Percentiles rank a stretch among this genome's conserved stretches.
phyloP scores from a whole-genome alignment of 2,888 invertebrate species.

The Lasioglossum marginatum region DNA sequence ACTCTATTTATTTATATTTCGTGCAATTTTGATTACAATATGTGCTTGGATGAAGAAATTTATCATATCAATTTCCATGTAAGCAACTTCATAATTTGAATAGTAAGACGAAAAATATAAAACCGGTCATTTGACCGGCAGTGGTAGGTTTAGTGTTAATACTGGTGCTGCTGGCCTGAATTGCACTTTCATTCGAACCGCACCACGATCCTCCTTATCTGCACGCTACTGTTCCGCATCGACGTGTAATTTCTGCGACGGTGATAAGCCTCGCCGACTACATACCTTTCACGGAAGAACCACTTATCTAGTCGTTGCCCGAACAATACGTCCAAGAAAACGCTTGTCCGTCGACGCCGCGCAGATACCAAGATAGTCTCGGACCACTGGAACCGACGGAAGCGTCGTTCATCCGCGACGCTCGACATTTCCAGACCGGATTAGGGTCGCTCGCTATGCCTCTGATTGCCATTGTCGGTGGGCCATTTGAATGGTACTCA shows the following conservation, averaged over 20 bases:
- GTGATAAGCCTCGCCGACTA: conserved; percentile 19
- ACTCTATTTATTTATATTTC: too few relatives aligned
- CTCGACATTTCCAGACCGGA: conserved; percentile 47
- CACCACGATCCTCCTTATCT: conserved; percentile 29
- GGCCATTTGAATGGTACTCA: too few relatives aligned
- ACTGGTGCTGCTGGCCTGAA: conserved; percentile 37
- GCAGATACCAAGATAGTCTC: conserved; percentile 57
- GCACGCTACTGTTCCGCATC: conserved; percentile 50
- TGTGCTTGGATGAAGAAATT: too few relatives aligned
- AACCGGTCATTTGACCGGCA: too few relatives aligned
- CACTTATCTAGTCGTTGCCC: conserved; percentile 48
- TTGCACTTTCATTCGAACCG: conserved; percentile 64
- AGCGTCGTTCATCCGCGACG: conserved; percentile 56
- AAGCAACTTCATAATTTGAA: too few relatives aligned
- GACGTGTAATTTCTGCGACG: conserved; percentile 57
- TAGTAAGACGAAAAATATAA: too few relatives aligned
- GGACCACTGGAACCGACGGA: conserved; percentile 41
- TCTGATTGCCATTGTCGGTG: neutral
- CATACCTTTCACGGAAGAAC: conserved; percentile 31
- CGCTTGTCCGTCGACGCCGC: conserved; percentile 34
- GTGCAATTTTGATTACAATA: too few relatives aligned
- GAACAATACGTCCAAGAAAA: conserved; percentile 48
- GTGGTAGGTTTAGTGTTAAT: conserved; percentile 31
- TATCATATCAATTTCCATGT: too few relatives aligned
- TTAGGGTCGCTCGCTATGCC: conserved; percentile 21